Evolutionary conservation across 1,140 invertebrate species (phyloP), one percentile per base, ranked within the genome.

Genomic region (Scaptodrosophila lebanonensis): DNA sequence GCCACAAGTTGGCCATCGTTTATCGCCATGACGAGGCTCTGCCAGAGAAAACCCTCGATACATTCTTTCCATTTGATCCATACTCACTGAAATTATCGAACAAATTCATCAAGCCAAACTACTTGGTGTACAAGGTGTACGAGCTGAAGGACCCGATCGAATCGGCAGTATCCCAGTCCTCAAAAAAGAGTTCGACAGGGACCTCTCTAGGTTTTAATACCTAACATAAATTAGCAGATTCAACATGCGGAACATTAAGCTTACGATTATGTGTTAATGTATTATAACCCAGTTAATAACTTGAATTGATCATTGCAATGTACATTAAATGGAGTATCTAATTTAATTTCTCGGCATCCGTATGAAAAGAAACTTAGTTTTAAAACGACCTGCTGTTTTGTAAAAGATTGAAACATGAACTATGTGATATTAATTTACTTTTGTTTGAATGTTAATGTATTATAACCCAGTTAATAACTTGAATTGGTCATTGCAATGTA

Each of bases 41-140:
- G 47, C 82, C 87, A 2, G 86, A 87, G 49, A 85, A 89, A 43
- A 87, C 88, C 15, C 85, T 94, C 0, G 91, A 94, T 56, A 89
- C 90, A 6, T 94, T 92, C 79, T 96, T 95, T 67, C 94, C 95
- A 0, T 96, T 95, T 88, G 94, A 95, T 88, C 93, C 93, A 1
- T 95, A 93, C 77, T 64, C 92, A 13, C 88, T 96, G 9, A 88
- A 89, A 79, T 32, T 79, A 4, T 77, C 72, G 0, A 79, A 57
- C 15, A 60, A 61, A 18, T 79, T 49, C 32, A 79, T 77, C 25
- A 54, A 73, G 2, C 32, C 47, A 1, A 67, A 25, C 12, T 77
- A 77, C 51, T 40, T 77, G 13, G 60, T 52, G 9, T 77, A 79
- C n/a, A 63, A 65, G n/a, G 58, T 58, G 4, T 61, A 65, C 9